Percentiles rank a stretch among this genome's conserved stretches.
phyloP scores from a whole-genome alignment of 64 coral and sea anemone genomes.

The Platygyra sinensis region DNA sequence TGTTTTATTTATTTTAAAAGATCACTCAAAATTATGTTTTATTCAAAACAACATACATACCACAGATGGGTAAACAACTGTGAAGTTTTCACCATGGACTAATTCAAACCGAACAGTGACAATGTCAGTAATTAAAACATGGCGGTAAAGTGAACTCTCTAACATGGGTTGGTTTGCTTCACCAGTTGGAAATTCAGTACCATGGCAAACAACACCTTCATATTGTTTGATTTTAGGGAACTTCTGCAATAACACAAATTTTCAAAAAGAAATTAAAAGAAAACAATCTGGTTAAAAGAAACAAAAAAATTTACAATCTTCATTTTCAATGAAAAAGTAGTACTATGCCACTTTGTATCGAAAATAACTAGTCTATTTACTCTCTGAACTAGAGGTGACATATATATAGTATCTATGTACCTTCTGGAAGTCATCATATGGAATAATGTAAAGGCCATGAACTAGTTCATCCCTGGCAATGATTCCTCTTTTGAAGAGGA shows the following conservation, averaged over 20 bases:
- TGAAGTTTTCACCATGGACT: background rate
- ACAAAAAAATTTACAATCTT: too few relatives aligned
- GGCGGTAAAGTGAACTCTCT: background rate
- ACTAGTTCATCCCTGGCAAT: background rate
- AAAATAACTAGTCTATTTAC: too few relatives aligned
- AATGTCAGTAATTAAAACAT: background rate
- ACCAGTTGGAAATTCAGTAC: background rate
- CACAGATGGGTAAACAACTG: background rate
- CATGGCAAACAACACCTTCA: slow-evolving; percentile 25
- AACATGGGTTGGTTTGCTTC: background rate
- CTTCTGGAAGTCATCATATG: background rate
- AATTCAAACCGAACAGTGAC: background rate
- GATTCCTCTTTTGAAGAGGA: slow-evolving; percentile 13
- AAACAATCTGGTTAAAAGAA: background rate
- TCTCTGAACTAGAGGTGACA: too few relatives aligned
- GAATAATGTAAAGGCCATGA: background rate
- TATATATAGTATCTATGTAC: background rate
- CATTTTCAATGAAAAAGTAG: too few relatives aligned
- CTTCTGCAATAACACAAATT: background rate
- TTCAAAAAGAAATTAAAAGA: background rate
- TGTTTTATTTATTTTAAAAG: background rate
- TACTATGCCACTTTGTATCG: too few relatives aligned
- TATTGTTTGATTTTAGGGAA: slow-evolving; percentile 12
- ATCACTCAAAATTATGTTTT: background rate
- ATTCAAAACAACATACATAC: background rate